phyloP scores from a whole-genome alignment of 2,888 invertebrate species.

The Digitonthophagus gazella region DNA sequence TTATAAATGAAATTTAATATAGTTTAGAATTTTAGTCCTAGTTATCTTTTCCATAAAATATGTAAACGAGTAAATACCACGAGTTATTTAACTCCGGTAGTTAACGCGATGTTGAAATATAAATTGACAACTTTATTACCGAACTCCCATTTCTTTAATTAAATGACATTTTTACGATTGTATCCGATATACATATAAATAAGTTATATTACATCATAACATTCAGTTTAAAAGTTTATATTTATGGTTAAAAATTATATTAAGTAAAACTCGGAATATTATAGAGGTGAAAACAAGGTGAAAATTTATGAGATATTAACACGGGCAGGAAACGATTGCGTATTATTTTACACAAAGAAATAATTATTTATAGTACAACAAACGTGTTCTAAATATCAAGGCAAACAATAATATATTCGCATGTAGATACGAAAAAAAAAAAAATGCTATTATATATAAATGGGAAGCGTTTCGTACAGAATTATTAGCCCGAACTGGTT shows the following conservation, averaged over 20 bases:
- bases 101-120: not conserved
- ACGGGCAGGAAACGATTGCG: not conserved
- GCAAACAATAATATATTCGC: not conserved
- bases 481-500: not conserved
- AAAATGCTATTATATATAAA: not conserved
- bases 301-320: not conserved
- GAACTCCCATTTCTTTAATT: no score
- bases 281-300: not conserved
- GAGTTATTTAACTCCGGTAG: not conserved
- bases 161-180: no score
- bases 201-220: no score
- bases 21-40: not conserved
- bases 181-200: no score
- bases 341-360: not conserved
- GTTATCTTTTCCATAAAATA: not conserved
- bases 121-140: not conserved
- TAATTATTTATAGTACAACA: not conserved
- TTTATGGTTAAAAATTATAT: no score
- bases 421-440: not conserved
- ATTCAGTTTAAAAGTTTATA: no score
- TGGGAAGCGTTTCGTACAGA: not conserved
- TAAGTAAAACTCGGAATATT: no score
- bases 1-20: not conserved
- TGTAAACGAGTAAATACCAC: not conserved
- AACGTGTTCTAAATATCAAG: not conserved